phyloP scores from a whole-genome alignment of 1,140 invertebrate species.

The Alviniconcha marisindica region DNA sequence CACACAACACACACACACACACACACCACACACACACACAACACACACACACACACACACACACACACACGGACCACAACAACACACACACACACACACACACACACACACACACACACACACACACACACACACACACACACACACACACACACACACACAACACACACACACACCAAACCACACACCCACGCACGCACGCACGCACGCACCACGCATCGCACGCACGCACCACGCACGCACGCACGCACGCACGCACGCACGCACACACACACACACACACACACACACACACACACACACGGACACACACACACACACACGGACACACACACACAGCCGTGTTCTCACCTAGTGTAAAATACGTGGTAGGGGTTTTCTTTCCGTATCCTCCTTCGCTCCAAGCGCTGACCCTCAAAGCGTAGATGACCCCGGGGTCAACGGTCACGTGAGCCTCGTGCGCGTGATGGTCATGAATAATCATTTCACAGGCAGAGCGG shows the following conservation, averaged over 20 bases:
- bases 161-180: background rate
- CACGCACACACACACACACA: too few species aligned
- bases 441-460: constrained; percentile 48
- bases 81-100: background rate
- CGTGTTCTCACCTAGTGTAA: constrained; percentile 55
- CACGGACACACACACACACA: too few species aligned
- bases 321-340: too few species aligned
- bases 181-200: too few species aligned
- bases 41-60: too few species aligned
- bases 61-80: background rate
- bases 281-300: too few species aligned
- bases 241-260: too few species aligned
- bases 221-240: too few species aligned
- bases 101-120: background rate
- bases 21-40: too few species aligned
- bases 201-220: too few species aligned
- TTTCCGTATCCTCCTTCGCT: constrained; percentile 57
- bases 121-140: constrained; percentile 3
- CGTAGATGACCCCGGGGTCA: constrained; percentile 55
- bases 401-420: constrained; percentile 53
- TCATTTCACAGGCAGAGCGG: constrained; percentile 31
- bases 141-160: constrained; percentile 7
- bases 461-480: constrained; percentile 43
- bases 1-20: too few species aligned
- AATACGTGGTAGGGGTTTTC: constrained; percentile 56